These are phyloP conservation scores for Schizaphis graminum DNA, from an alignment of 2,888 invertebrate genomes.

Conservation along the genomic window DNA sequence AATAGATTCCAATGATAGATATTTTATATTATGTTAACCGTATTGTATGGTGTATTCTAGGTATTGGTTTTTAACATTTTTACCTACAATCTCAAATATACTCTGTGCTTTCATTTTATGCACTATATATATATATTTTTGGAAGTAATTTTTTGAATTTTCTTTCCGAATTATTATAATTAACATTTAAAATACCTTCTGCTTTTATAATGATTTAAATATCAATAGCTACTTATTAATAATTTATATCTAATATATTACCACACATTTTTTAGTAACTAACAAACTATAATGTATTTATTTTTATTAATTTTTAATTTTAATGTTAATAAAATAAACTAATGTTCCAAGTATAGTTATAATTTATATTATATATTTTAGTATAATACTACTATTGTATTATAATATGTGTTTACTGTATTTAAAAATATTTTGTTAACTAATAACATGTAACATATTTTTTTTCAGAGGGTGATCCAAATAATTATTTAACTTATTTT, in stretches of 20 bases:
- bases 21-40: not conserved
- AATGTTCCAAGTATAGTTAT: not conserved
- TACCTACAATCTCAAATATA: not conserved
- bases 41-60: not conserved
- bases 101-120: not conserved
- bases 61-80: not conserved
- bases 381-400: not conserved
- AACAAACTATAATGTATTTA: not conserved
- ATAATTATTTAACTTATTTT: conserved; percentile 95
- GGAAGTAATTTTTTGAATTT: not conserved
- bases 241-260: not conserved
- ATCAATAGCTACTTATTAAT: not conserved
- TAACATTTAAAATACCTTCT: not conserved
- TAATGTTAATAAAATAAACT: not conserved
- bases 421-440: not conserved
- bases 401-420: not conserved
- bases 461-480: conserved; percentile 90
- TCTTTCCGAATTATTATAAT: not conserved
- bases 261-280: not conserved
- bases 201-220: not conserved
- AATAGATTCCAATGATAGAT: not conserved
- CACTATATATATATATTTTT: not conserved
- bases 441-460: conserved; percentile 29
- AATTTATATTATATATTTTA: not conserved
- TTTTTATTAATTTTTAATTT: not conserved